phyloP scores from a whole-genome alignment of 2,113 vertebrate species.

The Bagarius yarrelli region DNA sequence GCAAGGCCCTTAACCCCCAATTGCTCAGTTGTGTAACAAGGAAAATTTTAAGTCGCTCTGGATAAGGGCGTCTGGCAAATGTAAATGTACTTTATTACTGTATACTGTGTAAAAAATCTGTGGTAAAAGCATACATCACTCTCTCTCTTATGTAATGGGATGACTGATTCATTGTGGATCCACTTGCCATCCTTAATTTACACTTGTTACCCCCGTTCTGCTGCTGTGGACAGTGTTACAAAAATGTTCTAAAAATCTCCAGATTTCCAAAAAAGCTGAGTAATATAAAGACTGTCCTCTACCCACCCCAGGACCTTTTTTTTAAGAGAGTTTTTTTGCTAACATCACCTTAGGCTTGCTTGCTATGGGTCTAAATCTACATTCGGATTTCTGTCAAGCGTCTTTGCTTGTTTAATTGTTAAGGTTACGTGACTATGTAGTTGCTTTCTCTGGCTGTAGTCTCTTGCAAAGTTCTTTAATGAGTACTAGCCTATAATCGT shows the following conservation, averaged over 20 bases:
- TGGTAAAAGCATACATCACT: too few species aligned
- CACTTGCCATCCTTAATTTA: background rate
- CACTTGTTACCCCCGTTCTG: background rate
- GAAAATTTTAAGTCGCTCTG: too few species aligned
- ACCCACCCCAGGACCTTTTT: background rate
- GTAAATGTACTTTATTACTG: too few species aligned
- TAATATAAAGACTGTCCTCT: background rate
- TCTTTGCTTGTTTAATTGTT: background rate
- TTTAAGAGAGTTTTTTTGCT: background rate
- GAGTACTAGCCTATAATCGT: background rate
- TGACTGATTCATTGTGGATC: background rate
- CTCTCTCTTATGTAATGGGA: background rate
- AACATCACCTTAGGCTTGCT: background rate
- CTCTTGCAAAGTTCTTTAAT: background rate
- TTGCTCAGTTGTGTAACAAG: too few species aligned
- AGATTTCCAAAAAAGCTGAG: background rate
- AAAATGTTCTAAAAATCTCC: background rate
- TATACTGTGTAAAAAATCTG: too few species aligned
- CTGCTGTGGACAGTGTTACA: background rate
- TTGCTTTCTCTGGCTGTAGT: background rate
- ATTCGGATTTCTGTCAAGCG: background rate
- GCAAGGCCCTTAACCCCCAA: too few species aligned
- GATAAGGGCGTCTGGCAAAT: too few species aligned
- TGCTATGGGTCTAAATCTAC: background rate
- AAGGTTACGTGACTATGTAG: background rate